Base-by-base conservation (phyloP, 2,888 invertebrate genomes). In the Drosophila gaucha region DNA sequence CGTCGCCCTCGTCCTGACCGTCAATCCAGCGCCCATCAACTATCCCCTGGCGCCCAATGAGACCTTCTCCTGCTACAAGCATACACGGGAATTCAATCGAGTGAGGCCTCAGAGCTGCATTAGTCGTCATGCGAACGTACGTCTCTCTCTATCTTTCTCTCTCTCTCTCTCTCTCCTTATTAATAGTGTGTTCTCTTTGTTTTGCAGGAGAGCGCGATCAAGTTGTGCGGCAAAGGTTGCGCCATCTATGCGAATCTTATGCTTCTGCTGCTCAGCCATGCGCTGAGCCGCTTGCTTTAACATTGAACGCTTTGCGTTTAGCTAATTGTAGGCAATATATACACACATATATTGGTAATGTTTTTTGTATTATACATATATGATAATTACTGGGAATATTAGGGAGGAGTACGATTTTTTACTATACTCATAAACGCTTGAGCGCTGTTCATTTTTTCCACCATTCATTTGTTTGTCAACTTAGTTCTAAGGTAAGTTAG, bases 51-150 rank as follows among this genome's bases (percentile, higher is more conserved):
- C 85, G 62, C 68, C 74, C 14, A 94, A 95, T 79, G 93, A 93
- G 68, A 93, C 94, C 6, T 89, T 95, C 76, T 94, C 94, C 3
- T 95, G 95, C 85, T 93, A 92, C 66, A 94, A 94, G 78, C 84
- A 86, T 54, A 92, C 93, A 80, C 93, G 94, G 74, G 93, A 94
- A 36, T 92, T 95, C 68, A 93, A 94, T 44, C 93, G 96, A 66
- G 93, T 94, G 75, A 94, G 94, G 75, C 96, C 96, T 14, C 93
- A 93, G 68, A 95, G 95, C 52, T 96, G 96, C 90, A 96, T 96
- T 70, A 95, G 95, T 70, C 94, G 94, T 78, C 96, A 96, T 91
- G 93, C 94, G 20, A 95, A 95, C 89, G 96, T 96, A 91, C 94
- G 94, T 92, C 2, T 2, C 4, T 26, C 16, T 20, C 26, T 4